Evolutionary conservation across 2,113 vertebrate genomes (phyloP), one percentile per base, ranked within the genome.

Genomic region (Lipotes vexillifer): DNA sequence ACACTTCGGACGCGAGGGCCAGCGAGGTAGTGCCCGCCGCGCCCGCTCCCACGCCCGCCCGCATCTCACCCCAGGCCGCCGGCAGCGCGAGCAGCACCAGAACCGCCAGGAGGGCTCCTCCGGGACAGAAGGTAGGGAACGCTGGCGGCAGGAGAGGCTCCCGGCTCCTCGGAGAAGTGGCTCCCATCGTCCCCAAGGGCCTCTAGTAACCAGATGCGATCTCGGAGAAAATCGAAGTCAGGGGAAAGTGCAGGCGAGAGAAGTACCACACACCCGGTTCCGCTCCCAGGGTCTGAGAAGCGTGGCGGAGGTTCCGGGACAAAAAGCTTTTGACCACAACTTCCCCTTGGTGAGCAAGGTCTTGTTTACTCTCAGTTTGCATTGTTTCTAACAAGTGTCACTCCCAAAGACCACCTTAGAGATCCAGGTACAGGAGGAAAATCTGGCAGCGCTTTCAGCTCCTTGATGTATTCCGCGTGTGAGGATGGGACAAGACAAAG

Each of bases 311-410:
- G 59, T 69, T 87, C 93, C 49, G 72, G 41, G 36, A 33, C 20
- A 17, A 23, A 69, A 90, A 3, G 0, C 18, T 44, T 80, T 49
- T 9, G 31, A 87, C 78, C 78, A 11, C 96, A 82, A 57, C 80
- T 97, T 97, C 97, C 97, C 23, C 68, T 87, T 33, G 17, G 3
- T 3, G 41, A 80, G 88, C 21, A 6, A 74, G 21, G 57, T 20
- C 88, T 29, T 74, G 38, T 90, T 86, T 61, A 68, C 41, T 46
- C 8, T 3, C 8, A 2, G 5, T 55, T n/a, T 59, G 25, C 38
- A 8, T 59, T 20, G 18, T 55, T 85, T 71, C 33, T 29, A 15
- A 14, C 0, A 38, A 61, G 8, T 23, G 12, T 49, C 6, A 11
- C 25, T 13, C 14, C 4, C 55, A 18, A 36, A 46, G 14, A 68